Evolutionary conservation across 2,888 invertebrate genomes (phyloP), one percentile per base, ranked within the genome.

Genomic region (Phyllotreta cruciferae): DNA sequence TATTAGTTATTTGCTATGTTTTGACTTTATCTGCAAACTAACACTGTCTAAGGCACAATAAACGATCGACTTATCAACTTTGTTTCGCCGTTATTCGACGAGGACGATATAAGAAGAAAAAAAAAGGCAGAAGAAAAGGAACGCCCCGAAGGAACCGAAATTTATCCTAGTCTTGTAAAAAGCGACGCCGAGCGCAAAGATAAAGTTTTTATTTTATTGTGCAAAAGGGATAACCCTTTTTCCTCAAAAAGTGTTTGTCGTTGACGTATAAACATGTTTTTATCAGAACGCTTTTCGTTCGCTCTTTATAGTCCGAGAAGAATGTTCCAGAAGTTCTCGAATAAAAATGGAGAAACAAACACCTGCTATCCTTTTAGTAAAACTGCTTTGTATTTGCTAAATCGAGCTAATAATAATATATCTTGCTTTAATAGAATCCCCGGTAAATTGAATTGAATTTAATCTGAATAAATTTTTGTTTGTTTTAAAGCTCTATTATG

Each of bases 151-250:
- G 52, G 9, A 5, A 11, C 52, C 53, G 52, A 60, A 60, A 44
- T 60, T 60, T 52, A 60, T 52, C 52, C 60, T 44, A 41, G 52
- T 42, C 52, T 60, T 52, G 60, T 60, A 52, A 60, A 56, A 52
- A 53, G 52, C 53, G 45, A 60, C 53, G 44, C 52, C 42, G 52
- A 60, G 60, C 52, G 52, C 41, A 60, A 60, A 60, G 60, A 60
- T 60, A 60, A 60, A 60, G 42, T 60, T 60, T 60, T 60, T 60
- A 44, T 52, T 52, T 60, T 52, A 60, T 60, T 60, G 52, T 52
- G 52, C 37, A 52, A 35, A 42, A 39, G 36, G 52, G 42, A 41
- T 34, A 49, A 60, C 52, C 52, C 52, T 36, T 45, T 60, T 50
- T 60, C 50, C 38, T 38, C 38, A 37, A 37, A 52, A 37, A 52